phyloP scores from a whole-genome alignment of 1,140 invertebrate species.

The Drosophila aff. region DNA sequence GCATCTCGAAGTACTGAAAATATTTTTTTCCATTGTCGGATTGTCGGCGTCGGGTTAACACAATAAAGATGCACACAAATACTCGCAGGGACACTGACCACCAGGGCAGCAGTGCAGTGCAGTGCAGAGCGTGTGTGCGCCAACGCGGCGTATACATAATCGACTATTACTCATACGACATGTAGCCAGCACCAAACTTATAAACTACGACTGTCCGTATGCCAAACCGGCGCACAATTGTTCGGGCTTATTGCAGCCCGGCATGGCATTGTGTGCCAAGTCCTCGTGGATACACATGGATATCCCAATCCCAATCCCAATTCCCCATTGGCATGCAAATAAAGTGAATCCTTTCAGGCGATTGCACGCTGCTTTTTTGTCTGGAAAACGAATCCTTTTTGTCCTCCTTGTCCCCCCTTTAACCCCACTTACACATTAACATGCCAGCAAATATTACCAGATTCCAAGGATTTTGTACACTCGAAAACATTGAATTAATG shows the following conservation, averaged over 20 bases:
- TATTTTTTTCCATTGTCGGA: constrained; percentile 48
- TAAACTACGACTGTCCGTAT: constrained; percentile 51
- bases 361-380: constrained; percentile 16
- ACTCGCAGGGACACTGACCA: constrained; percentile 9
- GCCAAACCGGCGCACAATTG: constrained; percentile 45
- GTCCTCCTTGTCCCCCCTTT: not conserved
- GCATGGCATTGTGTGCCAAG: constrained; percentile 44
- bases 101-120: not conserved
- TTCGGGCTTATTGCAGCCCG: constrained; percentile 37
- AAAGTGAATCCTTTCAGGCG: constrained; percentile 36
- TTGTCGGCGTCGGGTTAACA: constrained; percentile 42
- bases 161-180: constrained; percentile 72
- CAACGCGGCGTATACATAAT: constrained; percentile 64
- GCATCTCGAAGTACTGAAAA: constrained; percentile 91
- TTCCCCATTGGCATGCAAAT: constrained; percentile 32
- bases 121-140: constrained; percentile 16
- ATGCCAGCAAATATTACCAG: constrained; percentile 35
- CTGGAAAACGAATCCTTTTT: not conserved
- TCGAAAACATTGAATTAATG: constrained; percentile 44
- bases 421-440: constrained; percentile 51
- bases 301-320: constrained; percentile 2
- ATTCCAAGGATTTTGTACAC: constrained; percentile 28
- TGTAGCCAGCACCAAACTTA: constrained; percentile 41
- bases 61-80: constrained; percentile 47
- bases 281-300: constrained; percentile 3